Evolutionary conservation across 2,888 invertebrate species (phyloP).

Genomic region (Nomada ferruginata): DNA sequence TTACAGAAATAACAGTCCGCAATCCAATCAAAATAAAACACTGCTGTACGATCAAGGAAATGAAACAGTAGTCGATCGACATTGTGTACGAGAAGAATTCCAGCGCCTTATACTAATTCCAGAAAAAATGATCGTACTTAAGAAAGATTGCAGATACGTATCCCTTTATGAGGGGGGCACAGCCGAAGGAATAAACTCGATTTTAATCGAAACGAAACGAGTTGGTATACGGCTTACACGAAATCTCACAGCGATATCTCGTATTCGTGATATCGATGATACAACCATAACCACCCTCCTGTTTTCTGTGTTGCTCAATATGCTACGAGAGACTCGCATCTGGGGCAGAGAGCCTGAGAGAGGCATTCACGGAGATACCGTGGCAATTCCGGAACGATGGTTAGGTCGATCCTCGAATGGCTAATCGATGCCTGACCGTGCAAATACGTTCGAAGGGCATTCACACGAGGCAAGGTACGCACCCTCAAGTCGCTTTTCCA

Average conservation of each 20-base stretch:
- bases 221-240: neutral
- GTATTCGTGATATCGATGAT: constrained; percentile 50
- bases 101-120: no score
- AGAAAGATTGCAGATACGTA: no score
- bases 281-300: constrained; percentile 55
- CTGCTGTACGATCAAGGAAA: no score
- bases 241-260: constrained; percentile 45
- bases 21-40: no score
- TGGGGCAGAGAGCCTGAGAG: constrained; percentile 31
- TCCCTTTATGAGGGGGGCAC: neutral
- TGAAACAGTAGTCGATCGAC: no score
- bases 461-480: constrained; percentile 54
- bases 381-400: constrained; percentile 64
- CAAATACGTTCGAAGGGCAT: constrained; percentile 62
- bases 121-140: no score
- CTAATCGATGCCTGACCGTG: constrained; percentile 71
- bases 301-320: constrained; percentile 51
- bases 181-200: neutral
- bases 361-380: constrained; percentile 61
- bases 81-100: no score
- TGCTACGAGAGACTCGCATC: constrained; percentile 50
- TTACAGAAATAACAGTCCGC: no score
- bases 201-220: constrained; percentile 13
- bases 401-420: constrained; percentile 67
- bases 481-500: constrained; percentile 56